phyloP scores from a whole-genome alignment of 2,888 invertebrate genomes.

The Cataglyphis rosenhaueri region DNA sequence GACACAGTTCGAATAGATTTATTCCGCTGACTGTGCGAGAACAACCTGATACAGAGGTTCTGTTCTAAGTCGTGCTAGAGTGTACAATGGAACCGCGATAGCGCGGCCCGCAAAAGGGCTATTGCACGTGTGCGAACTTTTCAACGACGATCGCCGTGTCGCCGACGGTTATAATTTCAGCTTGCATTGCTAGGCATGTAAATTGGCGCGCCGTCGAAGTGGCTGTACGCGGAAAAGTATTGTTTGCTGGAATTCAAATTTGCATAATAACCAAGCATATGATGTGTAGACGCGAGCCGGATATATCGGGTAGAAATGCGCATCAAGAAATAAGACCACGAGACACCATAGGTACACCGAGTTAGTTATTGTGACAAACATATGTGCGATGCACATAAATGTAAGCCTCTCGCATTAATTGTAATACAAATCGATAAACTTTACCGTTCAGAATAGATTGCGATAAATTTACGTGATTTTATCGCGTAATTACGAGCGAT shows the following conservation, averaged over 20 bases:
- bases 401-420: not conserved
- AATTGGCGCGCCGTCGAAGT: slow-evolving; percentile 62
- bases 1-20: slow-evolving; percentile 27
- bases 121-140: slow-evolving; percentile 63
- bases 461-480: slow-evolving; percentile 15
- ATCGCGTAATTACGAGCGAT: not conserved
- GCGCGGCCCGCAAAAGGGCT: slow-evolving; percentile 55
- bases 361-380: not conserved
- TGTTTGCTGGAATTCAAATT: slow-evolving; percentile 77
- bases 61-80: slow-evolving; percentile 4
- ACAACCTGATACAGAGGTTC: slow-evolving; percentile 2
- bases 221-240: slow-evolving; percentile 72
- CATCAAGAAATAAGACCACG: slow-evolving; percentile 26
- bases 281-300: slow-evolving; percentile 59
- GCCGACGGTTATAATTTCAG: slow-evolving; percentile 64
- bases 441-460: not conserved
- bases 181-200: slow-evolving; percentile 64
- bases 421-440: slow-evolving; percentile 8
- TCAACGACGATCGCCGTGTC: slow-evolving; percentile 26
- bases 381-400: not conserved
- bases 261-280: slow-evolving; percentile 76
- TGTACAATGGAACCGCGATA: slow-evolving; percentile 40
- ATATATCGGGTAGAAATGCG: slow-evolving; percentile 62
- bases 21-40: slow-evolving; percentile 2
- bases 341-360: not conserved